Conservation (phyloP, 2,113 vertebrate species). For the Sylvilagus bachmani region DNA sequence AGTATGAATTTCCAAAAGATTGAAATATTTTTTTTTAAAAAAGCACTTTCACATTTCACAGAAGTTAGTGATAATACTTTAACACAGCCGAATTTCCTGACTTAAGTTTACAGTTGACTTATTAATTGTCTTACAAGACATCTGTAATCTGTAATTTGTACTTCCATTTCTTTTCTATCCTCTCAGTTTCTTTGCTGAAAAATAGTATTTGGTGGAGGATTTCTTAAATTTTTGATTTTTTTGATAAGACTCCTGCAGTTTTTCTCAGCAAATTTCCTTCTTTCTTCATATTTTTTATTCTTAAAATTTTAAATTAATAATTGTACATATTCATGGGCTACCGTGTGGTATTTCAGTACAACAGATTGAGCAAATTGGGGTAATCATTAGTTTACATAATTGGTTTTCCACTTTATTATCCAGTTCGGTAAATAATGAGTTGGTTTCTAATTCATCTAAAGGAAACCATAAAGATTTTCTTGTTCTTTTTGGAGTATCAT, state of each 20-base stretch:
- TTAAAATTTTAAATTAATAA: too few relatives aligned
- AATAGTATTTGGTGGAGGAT: background rate
- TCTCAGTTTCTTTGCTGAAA: background rate
- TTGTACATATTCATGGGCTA: too few relatives aligned
- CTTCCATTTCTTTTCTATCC: background rate
- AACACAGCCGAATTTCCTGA: background rate
- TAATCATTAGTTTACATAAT: background rate
- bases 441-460: background rate
- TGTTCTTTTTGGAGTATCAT: background rate
- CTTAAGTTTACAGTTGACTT: too few relatives aligned
- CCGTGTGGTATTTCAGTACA: too few relatives aligned
- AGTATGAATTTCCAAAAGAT: background rate
- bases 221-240: background rate
- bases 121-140: background rate
- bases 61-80: too few relatives aligned
- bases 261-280: background rate
- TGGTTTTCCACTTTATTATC: background rate
- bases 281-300: background rate
- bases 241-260: background rate
- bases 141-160: background rate
- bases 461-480: background rate
- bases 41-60: too few relatives aligned
- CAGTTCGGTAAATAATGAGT: background rate
- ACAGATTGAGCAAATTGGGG: too few relatives aligned
- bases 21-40: background rate